Evolutionary conservation across 2,113 vertebrate species (phyloP).

Genomic region (Neolamprologus brichardi): DNA sequence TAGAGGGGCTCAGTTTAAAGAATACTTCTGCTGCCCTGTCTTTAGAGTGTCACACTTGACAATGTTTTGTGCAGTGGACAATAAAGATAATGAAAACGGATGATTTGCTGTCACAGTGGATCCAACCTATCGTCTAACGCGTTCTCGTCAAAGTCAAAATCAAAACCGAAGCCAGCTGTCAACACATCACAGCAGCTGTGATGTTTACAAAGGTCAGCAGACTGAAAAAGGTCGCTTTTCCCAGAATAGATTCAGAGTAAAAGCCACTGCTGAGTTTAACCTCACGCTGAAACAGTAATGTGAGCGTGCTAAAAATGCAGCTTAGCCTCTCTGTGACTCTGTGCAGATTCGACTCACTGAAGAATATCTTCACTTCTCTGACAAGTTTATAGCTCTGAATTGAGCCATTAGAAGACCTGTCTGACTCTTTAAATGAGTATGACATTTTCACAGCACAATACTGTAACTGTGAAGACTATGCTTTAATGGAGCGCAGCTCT

Average conservation of each 20-base stretch:
- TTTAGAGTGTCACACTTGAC: neutral
- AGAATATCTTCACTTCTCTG: neutral
- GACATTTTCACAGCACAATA: neutral
- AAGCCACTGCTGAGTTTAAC: neutral
- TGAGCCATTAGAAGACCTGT: neutral
- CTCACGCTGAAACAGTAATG: neutral
- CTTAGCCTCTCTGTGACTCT: conserved; percentile 1
- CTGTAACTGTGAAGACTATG: neutral
- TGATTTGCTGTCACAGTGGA: neutral
- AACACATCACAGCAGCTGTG: neutral
- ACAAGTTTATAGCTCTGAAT: neutral
- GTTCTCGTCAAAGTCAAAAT: neutral
- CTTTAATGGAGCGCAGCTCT: neutral
- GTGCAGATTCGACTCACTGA: neutral
- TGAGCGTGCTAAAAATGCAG: neutral
- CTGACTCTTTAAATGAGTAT: neutral
- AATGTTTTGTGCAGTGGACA: neutral
- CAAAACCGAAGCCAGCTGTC: neutral
- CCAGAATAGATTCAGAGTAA: neutral
- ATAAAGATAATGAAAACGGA: neutral
- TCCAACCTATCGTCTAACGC: neutral
- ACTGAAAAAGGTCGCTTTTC: conserved; percentile 2
- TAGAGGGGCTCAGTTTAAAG: neutral
- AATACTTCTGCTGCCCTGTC: neutral
- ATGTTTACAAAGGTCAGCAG: conserved; percentile 1